These are phyloP conservation scores for Aphis craccivora DNA, from an alignment of 1,140 invertebrate genomes.

Conservation along the genomic window DNA sequence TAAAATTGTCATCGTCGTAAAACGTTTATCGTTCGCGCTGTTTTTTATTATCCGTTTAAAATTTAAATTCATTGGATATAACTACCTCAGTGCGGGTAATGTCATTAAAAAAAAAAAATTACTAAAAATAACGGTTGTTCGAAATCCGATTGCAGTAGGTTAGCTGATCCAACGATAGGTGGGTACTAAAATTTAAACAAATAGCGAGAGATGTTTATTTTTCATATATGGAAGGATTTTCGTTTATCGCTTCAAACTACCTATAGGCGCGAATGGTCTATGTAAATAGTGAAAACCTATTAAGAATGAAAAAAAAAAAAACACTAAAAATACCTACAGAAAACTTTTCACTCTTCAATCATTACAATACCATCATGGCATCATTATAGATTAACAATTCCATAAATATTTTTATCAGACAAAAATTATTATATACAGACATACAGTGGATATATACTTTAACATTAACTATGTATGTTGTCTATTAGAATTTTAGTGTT, in stretches of 20 bases:
- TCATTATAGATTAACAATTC: not conserved
- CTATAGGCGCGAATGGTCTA: not conserved
- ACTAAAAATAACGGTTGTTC: not conserved
- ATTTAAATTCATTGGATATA: not conserved
- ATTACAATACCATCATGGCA: not conserved
- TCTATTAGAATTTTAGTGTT: not conserved
- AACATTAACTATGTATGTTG: not conserved
- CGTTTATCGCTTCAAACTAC: not conserved
- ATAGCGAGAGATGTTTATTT: not conserved
- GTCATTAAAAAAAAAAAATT: not conserved
- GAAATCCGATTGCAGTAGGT: not conserved
- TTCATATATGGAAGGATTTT: not conserved
- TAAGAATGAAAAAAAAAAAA: not conserved
- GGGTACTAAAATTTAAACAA: not conserved
- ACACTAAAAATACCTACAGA: not conserved
- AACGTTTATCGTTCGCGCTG: not conserved
- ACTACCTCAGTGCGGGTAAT: not conserved
- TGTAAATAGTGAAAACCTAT: not conserved
- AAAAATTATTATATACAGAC: not conserved
- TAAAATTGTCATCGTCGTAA: not conserved
- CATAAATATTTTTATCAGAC: not conserved
- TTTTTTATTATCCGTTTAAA: not conserved
- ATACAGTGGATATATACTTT: not conserved
- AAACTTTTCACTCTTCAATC: not conserved
- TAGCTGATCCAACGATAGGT: not conserved